phyloP scores from a whole-genome alignment of 2,797 vertebrate species.

The Sebastes wilsoni region DNA sequence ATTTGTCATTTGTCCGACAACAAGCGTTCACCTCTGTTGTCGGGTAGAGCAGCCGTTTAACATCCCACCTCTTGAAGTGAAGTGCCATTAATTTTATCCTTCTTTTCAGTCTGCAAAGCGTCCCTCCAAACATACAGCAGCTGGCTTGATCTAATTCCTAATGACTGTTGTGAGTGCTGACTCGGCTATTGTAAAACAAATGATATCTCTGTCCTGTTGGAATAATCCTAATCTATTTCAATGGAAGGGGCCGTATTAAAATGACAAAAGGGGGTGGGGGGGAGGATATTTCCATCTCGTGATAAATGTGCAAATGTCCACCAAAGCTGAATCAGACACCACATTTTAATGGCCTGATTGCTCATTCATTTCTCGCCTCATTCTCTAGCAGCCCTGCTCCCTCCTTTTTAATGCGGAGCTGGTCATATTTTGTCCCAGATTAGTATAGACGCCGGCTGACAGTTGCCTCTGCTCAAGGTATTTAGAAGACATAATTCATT shows the following conservation, averaged over 20 bases:
- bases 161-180: constrained; percentile 74
- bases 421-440: constrained; percentile 96
- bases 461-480: constrained; percentile 94
- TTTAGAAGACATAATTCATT: constrained; percentile 98
- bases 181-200: constrained; percentile 81
- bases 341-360: constrained; percentile 91
- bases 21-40: constrained; percentile 31
- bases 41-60: constrained; percentile 21
- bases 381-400: constrained; percentile 72
- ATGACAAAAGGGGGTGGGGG: constrained; percentile 34
- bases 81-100: constrained; percentile 57
- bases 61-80: constrained; percentile 39
- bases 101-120: constrained; percentile 46
- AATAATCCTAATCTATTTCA: constrained; percentile 81
- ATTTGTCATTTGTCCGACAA: no score
- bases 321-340: constrained; percentile 83
- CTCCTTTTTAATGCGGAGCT: constrained; percentile 88
- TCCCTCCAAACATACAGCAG: constrained; percentile 38
- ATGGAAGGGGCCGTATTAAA: constrained; percentile 71
- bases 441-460: constrained; percentile 92
- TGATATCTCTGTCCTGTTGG: constrained; percentile 79
- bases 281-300: constrained; percentile 69
- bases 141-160: constrained; percentile 66
- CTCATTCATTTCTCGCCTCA: constrained; percentile 90
- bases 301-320: constrained; percentile 89